Evolutionary conservation across 1,140 invertebrate genomes (phyloP), one percentile per base, ranked within the genome.

Genomic region (Oreohelix idahoensis): DNA sequence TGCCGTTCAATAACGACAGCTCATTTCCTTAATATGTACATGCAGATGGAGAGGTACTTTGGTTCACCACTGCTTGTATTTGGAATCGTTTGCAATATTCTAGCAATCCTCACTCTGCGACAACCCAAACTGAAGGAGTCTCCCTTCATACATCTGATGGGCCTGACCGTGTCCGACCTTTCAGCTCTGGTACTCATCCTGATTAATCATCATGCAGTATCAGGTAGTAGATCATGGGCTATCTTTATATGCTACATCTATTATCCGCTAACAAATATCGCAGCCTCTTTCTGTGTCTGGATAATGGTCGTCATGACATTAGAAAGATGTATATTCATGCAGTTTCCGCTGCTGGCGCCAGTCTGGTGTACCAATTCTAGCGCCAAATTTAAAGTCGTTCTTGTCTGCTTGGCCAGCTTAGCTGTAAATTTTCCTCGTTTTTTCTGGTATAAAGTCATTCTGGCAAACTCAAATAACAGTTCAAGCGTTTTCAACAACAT

Each of bases 81-180:
- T 36, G 80, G 80, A 32, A 82, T 82, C 35, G 17, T 82, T 26
- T 74, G 10, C 51, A 82, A 82, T 35, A 39, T 82, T 29, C 80
- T 82, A 0, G 73, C 71, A 4, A 70, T 82, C 10, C 45, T 82
- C 1, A 82, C 80, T 26, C 71, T 82, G 2, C 69, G 49, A 0
- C 38, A 69, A 5, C 69, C 69, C 1, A 23, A 38, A 29, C 49
- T 82, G 29, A 75, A 82, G 20, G 32, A 74, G n/a, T 74, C 80
- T n/a, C 80, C 80, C 0, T 82, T 73, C 71, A 36, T 63, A 4
- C 39, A 82, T 45, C 51, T 82, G 1, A 58, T 23, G 15, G 69
- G 38, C 1, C 39, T 82, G 32, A 66, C 80, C 1, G 26, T 38
- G 1, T 70, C 80, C 13, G 71, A 82, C 35, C 42, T 82, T 0